These are phyloP conservation scores for Hoplostethus atlanticus DNA, from an alignment of 2,797 vertebrate genomes.

Conservation along the genomic window DNA sequence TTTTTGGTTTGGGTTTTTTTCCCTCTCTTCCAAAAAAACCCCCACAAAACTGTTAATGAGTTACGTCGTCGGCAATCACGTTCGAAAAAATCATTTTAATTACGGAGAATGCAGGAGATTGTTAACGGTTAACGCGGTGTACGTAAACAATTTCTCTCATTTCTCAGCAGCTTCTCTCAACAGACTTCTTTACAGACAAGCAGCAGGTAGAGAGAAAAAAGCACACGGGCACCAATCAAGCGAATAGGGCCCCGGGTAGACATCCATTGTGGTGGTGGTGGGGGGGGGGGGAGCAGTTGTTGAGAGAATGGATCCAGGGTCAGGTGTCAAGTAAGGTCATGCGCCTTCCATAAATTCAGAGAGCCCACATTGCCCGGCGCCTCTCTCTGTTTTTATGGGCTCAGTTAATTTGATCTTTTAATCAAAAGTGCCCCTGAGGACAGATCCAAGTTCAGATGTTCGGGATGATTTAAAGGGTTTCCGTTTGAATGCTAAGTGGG, in stretches of 20 bases:
- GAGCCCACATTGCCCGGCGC: slow-evolving; percentile 41
- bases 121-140: slow-evolving; percentile 20
- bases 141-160: slow-evolving; percentile 8
- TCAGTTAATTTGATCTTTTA: slow-evolving; percentile 81
- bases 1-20: too few relatives aligned
- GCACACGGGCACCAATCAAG: slow-evolving; percentile 43
- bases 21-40: neutral
- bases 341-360: slow-evolving; percentile 77
- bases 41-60: slow-evolving; percentile 49
- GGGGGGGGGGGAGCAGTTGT: slow-evolving; percentile 44
- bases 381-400: slow-evolving; percentile 77
- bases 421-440: slow-evolving; percentile 78
- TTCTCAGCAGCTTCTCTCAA: slow-evolving; percentile 25
- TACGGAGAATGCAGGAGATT: slow-evolving; percentile 20
- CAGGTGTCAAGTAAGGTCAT: slow-evolving; percentile 66
- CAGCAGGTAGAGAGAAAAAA: slow-evolving; percentile 41
- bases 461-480: slow-evolving; percentile 73
- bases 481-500: slow-evolving; percentile 70
- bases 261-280: slow-evolving; percentile 55
- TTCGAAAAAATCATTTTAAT: slow-evolving; percentile 19
- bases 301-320: slow-evolving; percentile 68
- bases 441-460: slow-evolving; percentile 77
- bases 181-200: slow-evolving; percentile 33
- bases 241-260: slow-evolving; percentile 45
- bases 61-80: slow-evolving; percentile 34